Base-by-base conservation (phyloP, 2,797 vertebrate genomes). In the Triplophysa yarkandensis region DNA sequence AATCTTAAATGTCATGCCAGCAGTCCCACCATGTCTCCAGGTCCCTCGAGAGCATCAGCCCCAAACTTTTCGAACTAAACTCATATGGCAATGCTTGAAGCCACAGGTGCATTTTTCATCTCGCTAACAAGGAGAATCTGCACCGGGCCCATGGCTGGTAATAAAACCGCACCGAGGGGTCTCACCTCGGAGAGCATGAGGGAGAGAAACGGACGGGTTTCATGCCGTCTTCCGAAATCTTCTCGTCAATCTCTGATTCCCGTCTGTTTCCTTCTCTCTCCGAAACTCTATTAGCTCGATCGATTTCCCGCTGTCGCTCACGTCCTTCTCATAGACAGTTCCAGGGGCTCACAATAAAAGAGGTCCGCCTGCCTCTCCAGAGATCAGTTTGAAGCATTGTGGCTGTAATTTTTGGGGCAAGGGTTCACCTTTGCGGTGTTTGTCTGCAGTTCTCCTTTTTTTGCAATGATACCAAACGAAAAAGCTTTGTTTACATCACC, bases 31-130 rank as follows among this genome's bases (percentile, higher is more conserved):
- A 23, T 19, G 11, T 21, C 48, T 21, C 48, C 13, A 27, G 25
- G 23, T 19, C 25, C 63, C 43, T 63, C 19, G 17, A 41, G 10
- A 23, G 25, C 10, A 23, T 27, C 54, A 13, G 68, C 48, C 41
- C 30, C 4, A 54, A 7, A 8, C 17, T 44, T 55, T 72, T 17
- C 27, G 14, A 55, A n/a, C 3, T 58, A 34, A 58, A 58, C 2
- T 4, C 0, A 34, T 8, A 32, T 13, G 8, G 28, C 54, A 71
- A 39, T 39, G 41, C 41, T 27, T 63, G 48, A 76, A 71, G 73
- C 41, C 73, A 36, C 78, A 80, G 73, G 68, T 72, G 78, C 52
- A 30, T 68, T 76, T 63, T 46, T 72, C 63, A 63, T 76, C 48
- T 52, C 14, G 34, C 27, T 39, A 72, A 58, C 69, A 64, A 27